Percentiles rank a stretch among this genome's conserved stretches.
These are phyloP conservation scores for Trichosurus vulpecula DNA, from an alignment of 2,797 vertebrate species.

Conservation along the genomic window DNA sequence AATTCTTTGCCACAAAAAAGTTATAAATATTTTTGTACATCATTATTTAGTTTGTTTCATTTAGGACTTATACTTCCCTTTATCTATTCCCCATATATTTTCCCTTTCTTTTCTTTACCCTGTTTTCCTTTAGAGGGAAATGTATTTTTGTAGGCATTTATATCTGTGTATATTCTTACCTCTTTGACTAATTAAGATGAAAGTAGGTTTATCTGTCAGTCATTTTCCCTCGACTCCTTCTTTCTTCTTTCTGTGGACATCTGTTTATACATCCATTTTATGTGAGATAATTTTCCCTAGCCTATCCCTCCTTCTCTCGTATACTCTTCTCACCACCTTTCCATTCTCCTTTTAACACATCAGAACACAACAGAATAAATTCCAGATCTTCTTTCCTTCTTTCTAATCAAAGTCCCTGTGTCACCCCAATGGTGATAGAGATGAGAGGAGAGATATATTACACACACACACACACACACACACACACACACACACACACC, in stretches of 20 bases:
- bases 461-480: too few species aligned
- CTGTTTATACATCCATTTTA: not conserved
- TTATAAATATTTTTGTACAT: not conserved
- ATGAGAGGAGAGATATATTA: not conserved
- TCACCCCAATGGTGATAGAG: not conserved
- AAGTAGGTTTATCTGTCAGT: not conserved
- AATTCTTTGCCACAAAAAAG: not conserved
- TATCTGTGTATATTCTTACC: not conserved
- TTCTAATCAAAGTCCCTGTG: not conserved
- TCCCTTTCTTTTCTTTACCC: not conserved
- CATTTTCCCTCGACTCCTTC: not conserved
- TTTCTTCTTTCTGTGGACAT: not conserved
- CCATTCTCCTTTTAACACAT: not conserved
- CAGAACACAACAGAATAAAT: not conserved
- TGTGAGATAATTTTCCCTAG: not conserved
- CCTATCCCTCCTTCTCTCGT: not conserved
- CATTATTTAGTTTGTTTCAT: not conserved
- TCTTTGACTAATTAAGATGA: not conserved
- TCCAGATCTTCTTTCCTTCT: not conserved
- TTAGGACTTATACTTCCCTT: not conserved
- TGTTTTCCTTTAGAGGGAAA: not conserved
- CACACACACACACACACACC: rapidly evolving
- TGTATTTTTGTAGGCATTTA: not conserved
- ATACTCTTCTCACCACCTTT: not conserved
- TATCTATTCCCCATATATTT: not conserved